These are phyloP conservation scores for Drosophila ananassae DNA, from an alignment of 1,140 invertebrate species.

Conservation along the genomic window DNA sequence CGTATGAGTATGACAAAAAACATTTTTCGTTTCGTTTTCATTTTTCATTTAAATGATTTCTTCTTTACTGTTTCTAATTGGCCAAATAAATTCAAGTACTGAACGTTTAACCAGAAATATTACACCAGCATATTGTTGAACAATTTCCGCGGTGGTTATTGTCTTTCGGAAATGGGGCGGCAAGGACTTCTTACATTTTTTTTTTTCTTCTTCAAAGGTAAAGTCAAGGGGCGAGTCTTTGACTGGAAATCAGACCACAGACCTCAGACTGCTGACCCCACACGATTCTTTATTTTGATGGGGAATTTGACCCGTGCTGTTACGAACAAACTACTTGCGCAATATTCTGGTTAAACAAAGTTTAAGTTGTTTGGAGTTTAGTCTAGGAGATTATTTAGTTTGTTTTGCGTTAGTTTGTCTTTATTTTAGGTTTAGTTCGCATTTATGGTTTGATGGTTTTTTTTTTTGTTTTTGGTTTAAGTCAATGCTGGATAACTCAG, in stretches of 20 bases:
- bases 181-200: constrained; percentile 14
- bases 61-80: constrained; percentile 45
- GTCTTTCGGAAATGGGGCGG: constrained; percentile 68
- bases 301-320: constrained; percentile 37
- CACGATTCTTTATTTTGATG: not conserved
- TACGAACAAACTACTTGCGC: constrained; percentile 83
- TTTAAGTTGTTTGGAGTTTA: constrained; percentile 72
- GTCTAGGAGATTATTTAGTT: constrained; percentile 69
- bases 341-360: constrained; percentile 83
- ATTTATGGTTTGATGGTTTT: constrained; percentile 36
- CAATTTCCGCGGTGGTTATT: constrained; percentile 75
- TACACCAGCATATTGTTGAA: constrained; percentile 84
- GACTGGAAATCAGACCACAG: constrained; percentile 42
- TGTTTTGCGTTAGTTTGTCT: constrained; percentile 51
- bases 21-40: constrained; percentile 36
- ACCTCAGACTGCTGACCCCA: constrained; percentile 5
- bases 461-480: constrained; percentile 23
- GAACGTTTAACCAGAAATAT: constrained; percentile 84
- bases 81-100: constrained; percentile 84
- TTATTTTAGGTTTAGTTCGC: constrained; percentile 47
- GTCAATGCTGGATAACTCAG: constrained; percentile 40
- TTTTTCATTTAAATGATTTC: constrained; percentile 18
- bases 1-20: constrained; percentile 61
- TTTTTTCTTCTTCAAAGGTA: not conserved
- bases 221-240: constrained; percentile 11